Evolutionary conservation across 2,888 invertebrate species (phyloP).

Genomic region (Eubasilissa splendida): DNA sequence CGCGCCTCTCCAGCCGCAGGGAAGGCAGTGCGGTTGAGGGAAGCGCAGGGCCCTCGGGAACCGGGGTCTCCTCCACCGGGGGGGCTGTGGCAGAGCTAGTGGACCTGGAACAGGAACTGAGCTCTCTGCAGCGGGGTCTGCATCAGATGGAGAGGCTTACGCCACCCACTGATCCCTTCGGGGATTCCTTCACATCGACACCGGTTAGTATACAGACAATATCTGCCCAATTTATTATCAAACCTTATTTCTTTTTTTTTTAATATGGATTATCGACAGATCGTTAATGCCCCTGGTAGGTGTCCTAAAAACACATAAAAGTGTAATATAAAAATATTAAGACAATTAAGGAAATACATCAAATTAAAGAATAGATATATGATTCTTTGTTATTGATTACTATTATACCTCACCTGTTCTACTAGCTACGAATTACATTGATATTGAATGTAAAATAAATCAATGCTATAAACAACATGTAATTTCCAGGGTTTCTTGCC

Average conservation of each 20-base stretch:
- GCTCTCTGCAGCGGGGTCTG: constrained; percentile 88
- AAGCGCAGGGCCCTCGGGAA: constrained; percentile 20
- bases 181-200: constrained; percentile 80
- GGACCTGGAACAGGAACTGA: constrained; percentile 89
- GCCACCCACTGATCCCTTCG: constrained; percentile 81
- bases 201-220: constrained; percentile 60
- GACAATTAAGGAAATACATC: no score
- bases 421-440: no score
- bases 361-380: no score
- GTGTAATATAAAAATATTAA: no score
- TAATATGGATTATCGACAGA: no score
- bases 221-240: not conserved
- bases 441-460: no score
- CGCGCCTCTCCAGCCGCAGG: constrained; percentile 21
- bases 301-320: no score
- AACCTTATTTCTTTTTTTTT: no score
- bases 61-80: constrained; percentile 46
- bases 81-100: constrained; percentile 89
- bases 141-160: constrained; percentile 92
- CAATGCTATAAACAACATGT: no score
- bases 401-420: no score
- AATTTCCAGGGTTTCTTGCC: constrained; percentile 68
- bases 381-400: not conserved
- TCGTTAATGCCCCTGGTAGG: no score
- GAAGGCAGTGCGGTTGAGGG: constrained; percentile 5